Percentiles rank a stretch among this genome's conserved stretches.
Conservation (phyloP, 2,113 vertebrate genomes). For the Solea senegalensis region DNA sequence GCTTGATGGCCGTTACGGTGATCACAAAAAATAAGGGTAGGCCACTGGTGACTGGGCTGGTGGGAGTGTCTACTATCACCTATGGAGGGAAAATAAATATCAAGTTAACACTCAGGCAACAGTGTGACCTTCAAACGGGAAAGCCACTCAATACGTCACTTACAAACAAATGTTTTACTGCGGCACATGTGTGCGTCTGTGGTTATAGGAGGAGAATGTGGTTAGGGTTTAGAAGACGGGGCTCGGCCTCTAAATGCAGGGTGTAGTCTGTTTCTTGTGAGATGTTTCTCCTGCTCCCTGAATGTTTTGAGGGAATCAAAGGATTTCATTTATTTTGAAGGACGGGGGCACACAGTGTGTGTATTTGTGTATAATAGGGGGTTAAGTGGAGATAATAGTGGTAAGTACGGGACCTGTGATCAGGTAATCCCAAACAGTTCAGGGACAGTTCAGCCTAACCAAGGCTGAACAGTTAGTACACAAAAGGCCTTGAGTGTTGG, state of each 20-base stretch:
- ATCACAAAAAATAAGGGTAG: conserved; percentile 98
- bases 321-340: conserved; percentile 50
- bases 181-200: not conserved
- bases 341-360: not conserved
- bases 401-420: conserved; percentile 4
- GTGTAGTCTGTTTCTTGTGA: conserved; percentile 37
- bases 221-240: conserved; percentile 2
- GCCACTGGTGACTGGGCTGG: conserved; percentile 97
- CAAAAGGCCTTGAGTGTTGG: conserved; percentile 39
- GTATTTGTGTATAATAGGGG: not conserved
- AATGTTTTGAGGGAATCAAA: conserved; percentile 31
- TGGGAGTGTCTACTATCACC: conserved; percentile 98
- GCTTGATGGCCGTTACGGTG: conserved; percentile 96
- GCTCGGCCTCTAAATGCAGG: conserved; percentile 44
- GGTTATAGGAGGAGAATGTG: conserved; percentile 18
- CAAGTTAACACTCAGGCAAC: not conserved
- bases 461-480: conserved; percentile 21
- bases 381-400: too few relatives aligned
- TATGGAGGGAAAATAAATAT: conserved; percentile 50
- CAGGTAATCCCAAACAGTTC: conserved; percentile 48
- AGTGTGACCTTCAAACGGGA: conserved; percentile 13
- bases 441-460: conserved; percentile 44
- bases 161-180: not conserved
- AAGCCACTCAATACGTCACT: not conserved
- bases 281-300: conserved; percentile 6